Evolutionary conservation across 1,140 invertebrate genomes (phyloP), one percentile per base, ranked within the genome.

Genomic region (Belonocnema kinseyi): DNA sequence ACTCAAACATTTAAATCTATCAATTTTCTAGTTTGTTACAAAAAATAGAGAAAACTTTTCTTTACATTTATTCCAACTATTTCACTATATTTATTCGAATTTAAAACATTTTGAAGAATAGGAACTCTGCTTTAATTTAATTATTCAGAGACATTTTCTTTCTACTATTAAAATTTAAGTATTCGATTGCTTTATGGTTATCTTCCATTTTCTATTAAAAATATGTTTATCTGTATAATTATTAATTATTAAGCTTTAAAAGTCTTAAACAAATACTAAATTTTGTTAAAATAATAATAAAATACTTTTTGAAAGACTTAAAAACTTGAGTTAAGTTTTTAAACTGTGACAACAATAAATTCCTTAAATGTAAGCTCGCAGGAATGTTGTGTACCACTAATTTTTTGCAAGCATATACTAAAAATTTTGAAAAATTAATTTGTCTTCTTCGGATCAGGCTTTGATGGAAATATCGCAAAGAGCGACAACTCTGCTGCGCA

Each of bases 391-490:
- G 16, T 33, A 66, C 12, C 4, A 21, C 26, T 46, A 7, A 54
- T 54, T 54, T 54, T 54, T 17, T 10, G 14, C 53, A 54, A 54
- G 19, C 21, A 21, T 10, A 5, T 33, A 26, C 40, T 8, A 16
- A 12, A 16, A 16, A 33, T 16, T 4, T 3, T 4, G 14, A 6
- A 40, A 66, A 40, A 66, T 66, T 66, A 66, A n/a, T 82, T 85
- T 75, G 85, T 85, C 19, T 84, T 83, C 71, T 74, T 72, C 76
- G 79, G 46, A 16, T 75, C 82, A n/a, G 91, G 86, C 81, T 92
- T 93, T 17, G 92, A 92, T 40, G 95, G 95, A 82, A 94, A 95
- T 72, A 95, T 93, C 7, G 87, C 92, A 88, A 96, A 95, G 70
- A 96, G 88, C 0, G 92, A 90, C 58, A 96, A 86, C 85, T 96